Base-by-base conservation (phyloP, 2,797 vertebrate species). In the Numenius phaeopus region DNA sequence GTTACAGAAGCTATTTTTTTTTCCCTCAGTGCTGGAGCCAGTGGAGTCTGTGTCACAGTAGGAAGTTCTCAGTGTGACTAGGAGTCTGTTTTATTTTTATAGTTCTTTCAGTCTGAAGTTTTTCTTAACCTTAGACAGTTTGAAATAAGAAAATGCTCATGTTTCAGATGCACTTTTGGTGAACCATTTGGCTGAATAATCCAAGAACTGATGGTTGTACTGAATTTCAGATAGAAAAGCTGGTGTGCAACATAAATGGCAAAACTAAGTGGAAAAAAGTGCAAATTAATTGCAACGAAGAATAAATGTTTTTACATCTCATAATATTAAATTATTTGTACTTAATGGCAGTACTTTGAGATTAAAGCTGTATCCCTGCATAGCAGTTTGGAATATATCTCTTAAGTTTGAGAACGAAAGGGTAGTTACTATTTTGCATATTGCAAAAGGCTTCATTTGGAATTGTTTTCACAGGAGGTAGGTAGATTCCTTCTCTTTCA, bases 61-160 rank as follows among this genome's bases (percentile, higher is more conserved):
- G 94, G 77, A 83, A 83, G 77, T 73, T 94, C 88, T 81, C 84
- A 76, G 62, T 96, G 80, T 87, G 95, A 85, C 89, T 61, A 32
- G 44, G 66, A 93, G 40, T 46, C 82, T 86, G 50, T 64, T 94
- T 91, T 87, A 73, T 96, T 96, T 96, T 87, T 82, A 14, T 66
- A 62, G 39, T 79, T 93, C 47, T 80, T 46, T 89, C 73, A 34
- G 47, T 75, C 52, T 89, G 55, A 81, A 91, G 75, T 55, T 95
- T 94, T 94, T 69, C 77, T 86, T 93, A 92, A 90, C 72, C 62
- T 67, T 37, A 67, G 62, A 49, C 52, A 75, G 44, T 91, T 76
- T 88, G 89, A 91, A 94, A 55, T 85, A 65, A 52, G 78, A 92
- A 94, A 91, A 87, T 22, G 40, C 32, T 92, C 9, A 3, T 70